Evolutionary conservation across 2,888 invertebrate genomes (phyloP).

Genomic region (Cancer borealis): DNA sequence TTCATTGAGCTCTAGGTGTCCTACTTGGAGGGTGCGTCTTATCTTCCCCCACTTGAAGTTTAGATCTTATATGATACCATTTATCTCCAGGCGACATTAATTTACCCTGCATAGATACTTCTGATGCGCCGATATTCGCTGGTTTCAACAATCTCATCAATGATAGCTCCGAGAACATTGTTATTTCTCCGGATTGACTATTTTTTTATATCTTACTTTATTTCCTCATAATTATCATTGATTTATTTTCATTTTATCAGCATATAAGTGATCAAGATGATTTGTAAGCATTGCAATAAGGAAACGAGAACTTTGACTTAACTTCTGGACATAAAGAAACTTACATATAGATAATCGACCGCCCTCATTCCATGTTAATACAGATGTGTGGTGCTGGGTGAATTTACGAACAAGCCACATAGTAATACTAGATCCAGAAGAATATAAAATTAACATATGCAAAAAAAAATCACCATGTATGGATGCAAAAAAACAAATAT

Average conservation of each 20-base stretch:
- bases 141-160: neutral
- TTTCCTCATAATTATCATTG: neutral
- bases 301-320: neutral
- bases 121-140: neutral
- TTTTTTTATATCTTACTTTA: neutral
- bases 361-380: neutral
- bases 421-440: neutral
- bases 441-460: neutral
- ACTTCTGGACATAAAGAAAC: neutral
- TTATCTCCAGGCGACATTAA: conserved; percentile 8
- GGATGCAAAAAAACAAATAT: too few species aligned
- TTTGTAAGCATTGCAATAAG: neutral
- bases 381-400: neutral
- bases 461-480: too few species aligned
- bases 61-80: conserved; percentile 35
- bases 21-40: conserved; percentile 42
- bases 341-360: neutral
- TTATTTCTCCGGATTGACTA: neutral
- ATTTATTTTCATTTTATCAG: neutral
- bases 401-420: neutral
- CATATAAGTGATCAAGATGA: neutral
- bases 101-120: neutral
- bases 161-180: neutral
- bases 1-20: conserved; percentile 54
- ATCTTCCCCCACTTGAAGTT: conserved; percentile 55